phyloP scores from a whole-genome alignment of 2,113 vertebrate genomes.

The Varanus salvator region DNA sequence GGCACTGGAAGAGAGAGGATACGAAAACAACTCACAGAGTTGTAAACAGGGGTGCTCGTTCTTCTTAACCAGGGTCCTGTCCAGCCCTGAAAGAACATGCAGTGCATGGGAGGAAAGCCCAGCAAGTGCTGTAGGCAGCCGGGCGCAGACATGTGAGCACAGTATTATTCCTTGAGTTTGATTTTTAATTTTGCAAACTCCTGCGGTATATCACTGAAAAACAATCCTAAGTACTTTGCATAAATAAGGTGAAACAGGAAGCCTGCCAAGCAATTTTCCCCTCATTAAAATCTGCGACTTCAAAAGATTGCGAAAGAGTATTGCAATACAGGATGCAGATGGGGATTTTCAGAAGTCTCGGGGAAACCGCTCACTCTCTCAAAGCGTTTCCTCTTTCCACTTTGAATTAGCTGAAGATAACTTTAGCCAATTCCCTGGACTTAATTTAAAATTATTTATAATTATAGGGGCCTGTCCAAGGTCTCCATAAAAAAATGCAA shows the following conservation, averaged over 20 bases:
- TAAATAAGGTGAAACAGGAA: slow-evolving; percentile 15
- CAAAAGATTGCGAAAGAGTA: slow-evolving; percentile 57
- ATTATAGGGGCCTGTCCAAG: background rate
- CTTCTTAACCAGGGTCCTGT: background rate
- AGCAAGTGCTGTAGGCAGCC: background rate
- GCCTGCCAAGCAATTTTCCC: background rate
- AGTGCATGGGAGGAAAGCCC: background rate
- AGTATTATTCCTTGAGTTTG: too few relatives aligned
- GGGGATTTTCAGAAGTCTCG: slow-evolving; percentile 62
- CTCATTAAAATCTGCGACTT: slow-evolving; percentile 22
- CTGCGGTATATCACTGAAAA: background rate
- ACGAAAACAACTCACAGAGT: background rate
- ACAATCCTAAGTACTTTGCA: background rate
- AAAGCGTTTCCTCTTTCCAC: slow-evolving; percentile 69
- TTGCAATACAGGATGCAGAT: slow-evolving; percentile 71
- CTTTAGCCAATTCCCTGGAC: background rate
- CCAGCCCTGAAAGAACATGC: background rate
- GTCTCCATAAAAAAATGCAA: background rate
- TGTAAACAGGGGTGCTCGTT: background rate
- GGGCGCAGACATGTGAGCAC: background rate
- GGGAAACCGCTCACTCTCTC: slow-evolving; percentile 60
- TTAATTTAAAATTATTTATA: slow-evolving; percentile 16
- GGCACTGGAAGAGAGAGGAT: background rate
- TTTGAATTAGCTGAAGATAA: slow-evolving; percentile 50
- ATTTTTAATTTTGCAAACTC: background rate